Evolutionary conservation across 2,888 invertebrate genomes (phyloP), one percentile per base, ranked within the genome.

Genomic region (Noctua janthina): DNA sequence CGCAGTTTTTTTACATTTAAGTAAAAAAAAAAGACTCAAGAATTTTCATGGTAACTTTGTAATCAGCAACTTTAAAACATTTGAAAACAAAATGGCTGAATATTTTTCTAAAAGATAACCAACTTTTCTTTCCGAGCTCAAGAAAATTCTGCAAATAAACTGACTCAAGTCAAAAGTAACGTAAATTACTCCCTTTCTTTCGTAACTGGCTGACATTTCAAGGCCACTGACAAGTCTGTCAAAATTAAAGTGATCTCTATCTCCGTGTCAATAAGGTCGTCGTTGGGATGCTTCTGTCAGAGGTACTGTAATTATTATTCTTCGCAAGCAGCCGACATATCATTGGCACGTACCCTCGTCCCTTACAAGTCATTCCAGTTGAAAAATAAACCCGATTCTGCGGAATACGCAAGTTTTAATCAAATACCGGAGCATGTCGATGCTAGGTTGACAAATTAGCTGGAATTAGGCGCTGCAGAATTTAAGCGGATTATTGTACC

Each of bases 351-450:
- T 74, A n/a, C 56, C 43, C 56, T 71, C 73, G 71, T 79, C 73
- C 71, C 68, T 74, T 51, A 46, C 35, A 39, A 70, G 70, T 78
- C 71, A 74, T 76, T 72, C 46, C 49, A 75, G 39, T 72, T 80
- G 59, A 78, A 76, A 84, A 76, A 78, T 78, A 68, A 76, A 35
- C 62, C 49, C 43, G 49, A 35, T 78, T 78, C 66, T 67, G 56
- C 49, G 23, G 70, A 77, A 76, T 66, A 39, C 46, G 75, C 74
- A 83, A 79, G 51, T 83, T 83, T 89, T 79, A 87, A 89, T 89
- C 76, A 83, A 81, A 83, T 74, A 62, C 74, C 59, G 72, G 39
- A 66, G 72, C 43, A 78, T 72, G 85, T 72, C 74, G 66, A 78
- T 76, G 78, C 23, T 70, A 46, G 64, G 73, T 76, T 78, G 68